Base-by-base conservation (phyloP, 1,140 invertebrate genomes). In the Fopius arisanus region DNA sequence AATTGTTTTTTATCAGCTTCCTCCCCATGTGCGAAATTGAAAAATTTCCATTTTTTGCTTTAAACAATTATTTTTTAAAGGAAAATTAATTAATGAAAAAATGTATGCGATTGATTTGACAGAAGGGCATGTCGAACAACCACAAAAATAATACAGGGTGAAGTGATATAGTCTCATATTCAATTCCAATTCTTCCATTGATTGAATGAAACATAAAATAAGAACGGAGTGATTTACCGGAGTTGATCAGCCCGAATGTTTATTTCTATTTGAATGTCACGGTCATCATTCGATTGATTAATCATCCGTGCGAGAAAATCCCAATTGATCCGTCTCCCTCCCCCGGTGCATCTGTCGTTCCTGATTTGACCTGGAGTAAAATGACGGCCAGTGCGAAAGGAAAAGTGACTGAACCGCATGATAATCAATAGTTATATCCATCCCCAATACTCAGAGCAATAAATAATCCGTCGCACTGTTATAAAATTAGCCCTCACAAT, bases 351-450 rank as follows among this genome's bases (percentile, higher is more conserved):
- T 59, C 54, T 59, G 54, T 59, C 54, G 26, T 59, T 23, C 54
- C 14, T 2, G 23, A 59, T 59, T 59, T 21, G 16, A 3, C n/a
- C 43, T n/a, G 23, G 23, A 59, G 0, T 14, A 23, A 59, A 59
- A 59, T 59, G 54, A 59, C 26, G 54, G 5, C 21, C 10, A 14
- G 23, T 23, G 19, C 26, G 54, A 59, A 59, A 59, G 54, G 54
- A 59, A 59, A 59, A 59, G 54, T 59, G 54, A 59, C 54, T 59
- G 54, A 59, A 12, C 19, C 54, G 26, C 21, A 59, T 59, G 6
- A 59, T 59, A 59, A 59, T 59, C 54, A 59, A 21, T 59, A 23
- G 26, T n/a, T n/a, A 28, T 28, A 21, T 2, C 23, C 3, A 51
- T 51, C 1, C 9, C 43, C 43, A 51, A 51, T 19, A 7, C 3